phyloP scores from a whole-genome alignment of 2,797 vertebrate genomes.

The Thamnophis elegans region DNA sequence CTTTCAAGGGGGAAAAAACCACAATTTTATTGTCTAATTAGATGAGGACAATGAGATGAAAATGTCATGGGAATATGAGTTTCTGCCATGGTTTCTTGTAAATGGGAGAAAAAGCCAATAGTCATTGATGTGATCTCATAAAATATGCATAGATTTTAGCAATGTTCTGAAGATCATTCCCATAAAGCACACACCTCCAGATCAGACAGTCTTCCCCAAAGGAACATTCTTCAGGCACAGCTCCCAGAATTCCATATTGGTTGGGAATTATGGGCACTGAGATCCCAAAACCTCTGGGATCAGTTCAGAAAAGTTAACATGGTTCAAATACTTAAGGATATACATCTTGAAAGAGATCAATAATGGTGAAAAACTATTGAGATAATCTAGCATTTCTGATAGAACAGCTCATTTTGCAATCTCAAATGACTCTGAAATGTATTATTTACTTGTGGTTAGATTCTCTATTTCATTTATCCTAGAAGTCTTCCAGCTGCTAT shows the following conservation, averaged over 20 bases:
- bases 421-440: background rate
- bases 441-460: background rate
- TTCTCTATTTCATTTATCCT: background rate
- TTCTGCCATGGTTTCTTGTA: background rate
- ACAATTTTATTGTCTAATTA: background rate
- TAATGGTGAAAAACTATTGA: background rate
- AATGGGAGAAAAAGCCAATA: background rate
- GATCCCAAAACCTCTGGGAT: background rate
- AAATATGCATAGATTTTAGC: background rate
- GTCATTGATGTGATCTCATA: background rate
- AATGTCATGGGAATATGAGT: background rate
- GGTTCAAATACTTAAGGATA: background rate
- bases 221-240: background rate
- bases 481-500: background rate
- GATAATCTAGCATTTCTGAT: background rate
- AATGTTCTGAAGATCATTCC: background rate
- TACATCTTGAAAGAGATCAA: background rate
- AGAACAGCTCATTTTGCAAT: background rate
- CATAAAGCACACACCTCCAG: background rate
- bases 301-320: background rate
- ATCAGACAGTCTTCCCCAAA: background rate
- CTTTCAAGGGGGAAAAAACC: background rate
- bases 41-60: background rate
- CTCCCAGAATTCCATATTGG: background rate
- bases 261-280: background rate